Percentiles rank a stretch among this genome's conserved stretches.
Evolutionary conservation across 2,797 vertebrate genomes (phyloP).

Genomic region (Betta splendens): DNA sequence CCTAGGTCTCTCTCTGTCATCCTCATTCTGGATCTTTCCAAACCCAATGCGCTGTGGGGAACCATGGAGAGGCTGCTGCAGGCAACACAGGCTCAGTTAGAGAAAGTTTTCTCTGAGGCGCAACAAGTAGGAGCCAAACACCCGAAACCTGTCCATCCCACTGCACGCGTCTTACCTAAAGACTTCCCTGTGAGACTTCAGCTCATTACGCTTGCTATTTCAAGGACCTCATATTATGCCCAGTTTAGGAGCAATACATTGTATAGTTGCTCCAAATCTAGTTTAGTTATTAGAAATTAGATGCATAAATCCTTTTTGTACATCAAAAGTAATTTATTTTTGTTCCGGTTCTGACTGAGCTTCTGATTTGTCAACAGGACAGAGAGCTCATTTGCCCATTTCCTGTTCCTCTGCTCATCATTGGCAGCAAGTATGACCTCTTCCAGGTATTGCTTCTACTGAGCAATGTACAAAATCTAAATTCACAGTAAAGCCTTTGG

Average conservation of each 20-base stretch:
- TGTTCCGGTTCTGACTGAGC: not conserved
- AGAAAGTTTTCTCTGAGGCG: slow-evolving; percentile 79
- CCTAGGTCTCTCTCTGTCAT: slow-evolving; percentile 88
- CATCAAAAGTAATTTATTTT: not conserved
- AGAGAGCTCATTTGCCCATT: slow-evolving; percentile 92
- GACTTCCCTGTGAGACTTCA: slow-evolving; percentile 89
- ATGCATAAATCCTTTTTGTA: too few relatives aligned
- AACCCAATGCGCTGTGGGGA: slow-evolving; percentile 88
- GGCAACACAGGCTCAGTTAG: slow-evolving; percentile 82
- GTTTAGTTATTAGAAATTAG: not conserved
- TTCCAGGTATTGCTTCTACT: slow-evolving; percentile 85
- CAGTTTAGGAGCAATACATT: not conserved
- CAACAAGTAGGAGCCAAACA: slow-evolving; percentile 79
- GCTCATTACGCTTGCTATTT: not conserved
- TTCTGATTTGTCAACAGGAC: slow-evolving; percentile 83
- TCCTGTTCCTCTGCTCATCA: slow-evolving; percentile 91
- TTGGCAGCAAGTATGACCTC: slow-evolving; percentile 95
- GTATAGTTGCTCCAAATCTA: not conserved
- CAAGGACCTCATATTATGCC: not conserved
- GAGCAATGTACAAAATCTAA: not conserved
- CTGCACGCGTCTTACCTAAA: slow-evolving; percentile 81
- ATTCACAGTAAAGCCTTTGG: not conserved
- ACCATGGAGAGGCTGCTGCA: slow-evolving; percentile 90
- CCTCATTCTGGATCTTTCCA: slow-evolving; percentile 92
- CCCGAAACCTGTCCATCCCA: slow-evolving; percentile 67